A percentile compares a stretch with the other conserved stretches of the same genome.
These are phyloP conservation scores for Baryphthengus martii DNA, from an alignment of 2,113 vertebrate species.

Conservation along the genomic window DNA sequence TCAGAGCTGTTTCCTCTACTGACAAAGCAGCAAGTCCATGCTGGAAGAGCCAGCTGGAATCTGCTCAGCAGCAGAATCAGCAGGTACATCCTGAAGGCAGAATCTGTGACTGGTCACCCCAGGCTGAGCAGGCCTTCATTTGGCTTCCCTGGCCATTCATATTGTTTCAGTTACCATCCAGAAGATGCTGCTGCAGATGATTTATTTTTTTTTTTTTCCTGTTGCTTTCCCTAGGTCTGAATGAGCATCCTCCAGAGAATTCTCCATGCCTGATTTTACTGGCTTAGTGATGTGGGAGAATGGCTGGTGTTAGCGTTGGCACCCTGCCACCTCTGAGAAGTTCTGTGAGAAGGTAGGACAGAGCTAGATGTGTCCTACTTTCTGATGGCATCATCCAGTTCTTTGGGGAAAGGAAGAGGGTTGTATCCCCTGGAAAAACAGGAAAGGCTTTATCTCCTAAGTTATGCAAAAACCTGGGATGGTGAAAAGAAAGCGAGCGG, in stretches of 20 bases:
- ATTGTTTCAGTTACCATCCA: background rate
- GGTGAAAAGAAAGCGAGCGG: background rate
- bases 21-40: background rate
- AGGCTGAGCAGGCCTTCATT: background rate
- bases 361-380: background rate
- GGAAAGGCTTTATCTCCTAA: background rate
- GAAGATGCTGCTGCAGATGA: background rate
- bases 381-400: background rate
- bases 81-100: background rate
- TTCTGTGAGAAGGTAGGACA: background rate
- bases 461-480: background rate
- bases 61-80: conserved; percentile 1
- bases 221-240: background rate
- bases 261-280: background rate
- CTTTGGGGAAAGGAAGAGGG: background rate
- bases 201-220: background rate
- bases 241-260: background rate
- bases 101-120: background rate
- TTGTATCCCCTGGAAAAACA: background rate
- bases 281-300: background rate
- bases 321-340: background rate
- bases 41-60: background rate
- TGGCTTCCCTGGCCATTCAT: background rate
- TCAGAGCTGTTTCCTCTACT: background rate
- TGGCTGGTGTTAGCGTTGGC: background rate